phyloP scores from a whole-genome alignment of 1,140 invertebrate genomes.

The Cotesia chilonis region DNA sequence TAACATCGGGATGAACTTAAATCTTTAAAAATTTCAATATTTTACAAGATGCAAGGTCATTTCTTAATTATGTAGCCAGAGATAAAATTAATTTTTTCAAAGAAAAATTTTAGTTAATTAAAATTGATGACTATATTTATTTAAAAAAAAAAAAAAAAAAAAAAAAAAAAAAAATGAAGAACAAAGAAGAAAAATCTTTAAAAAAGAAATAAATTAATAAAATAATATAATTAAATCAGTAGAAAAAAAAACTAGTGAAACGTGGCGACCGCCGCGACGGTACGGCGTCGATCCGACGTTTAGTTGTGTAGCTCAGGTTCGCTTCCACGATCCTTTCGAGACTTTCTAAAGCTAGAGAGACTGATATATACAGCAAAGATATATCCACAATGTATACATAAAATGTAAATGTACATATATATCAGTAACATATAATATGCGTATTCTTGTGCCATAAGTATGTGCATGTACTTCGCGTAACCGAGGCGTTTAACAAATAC shows the following conservation, averaged over 20 bases:
- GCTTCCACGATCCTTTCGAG: slow-evolving; percentile 33
- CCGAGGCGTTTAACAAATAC: too few relatives aligned
- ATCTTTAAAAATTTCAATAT: too few relatives aligned
- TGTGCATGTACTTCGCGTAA: slow-evolving; percentile 1
- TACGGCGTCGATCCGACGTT: not conserved
- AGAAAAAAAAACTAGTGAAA: slow-evolving; percentile 29
- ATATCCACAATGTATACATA: slow-evolving; percentile 19
- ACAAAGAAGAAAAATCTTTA: not conserved
- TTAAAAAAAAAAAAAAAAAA: too few relatives aligned
- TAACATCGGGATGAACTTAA: too few relatives aligned
- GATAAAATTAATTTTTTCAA: too few relatives aligned
- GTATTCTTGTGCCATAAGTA: not conserved
- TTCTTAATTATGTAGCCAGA: too few relatives aligned
- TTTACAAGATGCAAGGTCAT: too few relatives aligned
- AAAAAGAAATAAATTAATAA: not conserved
- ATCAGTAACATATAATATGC: not conserved
- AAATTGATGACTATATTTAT: not conserved
- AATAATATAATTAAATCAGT: slow-evolving; percentile 5
- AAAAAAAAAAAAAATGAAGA: not conserved
- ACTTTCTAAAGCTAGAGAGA: slow-evolving; percentile 36
- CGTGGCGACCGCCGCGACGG: slow-evolving; percentile 17
- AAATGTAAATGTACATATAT: not conserved
- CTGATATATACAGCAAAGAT: slow-evolving; percentile 12
- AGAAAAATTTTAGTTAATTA: too few relatives aligned
- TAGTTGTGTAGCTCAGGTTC: not conserved